Percentiles rank a stretch among this genome's conserved stretches.
Conservation (phyloP, 2,797 vertebrate genomes). For the Poecilia velifera region DNA sequence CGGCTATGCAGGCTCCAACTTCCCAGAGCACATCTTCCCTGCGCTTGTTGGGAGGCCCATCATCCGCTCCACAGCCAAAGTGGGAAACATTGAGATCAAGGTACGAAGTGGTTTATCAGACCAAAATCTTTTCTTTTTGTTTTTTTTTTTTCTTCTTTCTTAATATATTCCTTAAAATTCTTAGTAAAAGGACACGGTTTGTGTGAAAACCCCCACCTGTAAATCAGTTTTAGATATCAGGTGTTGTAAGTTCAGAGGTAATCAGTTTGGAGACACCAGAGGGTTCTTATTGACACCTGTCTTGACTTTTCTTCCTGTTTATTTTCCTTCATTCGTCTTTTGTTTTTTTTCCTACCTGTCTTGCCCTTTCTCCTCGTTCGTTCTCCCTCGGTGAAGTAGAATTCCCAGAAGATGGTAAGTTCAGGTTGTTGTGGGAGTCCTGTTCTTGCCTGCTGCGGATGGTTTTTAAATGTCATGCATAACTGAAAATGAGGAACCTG, state of each 20-base stretch:
- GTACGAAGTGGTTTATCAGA: constrained; percentile 55
- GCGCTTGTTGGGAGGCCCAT: constrained; percentile 86
- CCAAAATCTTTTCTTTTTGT: not conserved
- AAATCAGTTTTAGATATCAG: not conserved
- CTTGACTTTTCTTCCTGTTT: constrained; percentile 33
- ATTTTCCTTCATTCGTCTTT: constrained; percentile 44
- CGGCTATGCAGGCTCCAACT: constrained; percentile 87
- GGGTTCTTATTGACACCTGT: constrained; percentile 44
- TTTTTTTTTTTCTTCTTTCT: not conserved
- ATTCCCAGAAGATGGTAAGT: constrained; percentile 99
- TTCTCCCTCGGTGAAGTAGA: constrained; percentile 94
- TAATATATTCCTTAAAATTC: not conserved
- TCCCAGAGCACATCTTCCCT: constrained; percentile 89
- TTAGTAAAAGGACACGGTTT: not conserved
- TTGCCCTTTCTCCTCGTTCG: constrained; percentile 85
- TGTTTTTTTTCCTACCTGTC: constrained; percentile 78
- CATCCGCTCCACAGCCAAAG: constrained; percentile 86
- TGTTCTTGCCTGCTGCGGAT: constrained; percentile 81
- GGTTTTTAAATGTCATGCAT: constrained; percentile 53
- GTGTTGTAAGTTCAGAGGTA: not conserved
- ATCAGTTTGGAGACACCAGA: not conserved
- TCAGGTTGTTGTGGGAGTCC: constrained; percentile 85
- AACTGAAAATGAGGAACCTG: constrained; percentile 6
- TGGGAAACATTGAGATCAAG: constrained; percentile 88
- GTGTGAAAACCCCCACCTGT: not conserved